Percentiles rank a stretch among this genome's conserved stretches.
Evolutionary conservation across 2,113 vertebrate genomes (phyloP).

Genomic region (Calypte anna): DNA sequence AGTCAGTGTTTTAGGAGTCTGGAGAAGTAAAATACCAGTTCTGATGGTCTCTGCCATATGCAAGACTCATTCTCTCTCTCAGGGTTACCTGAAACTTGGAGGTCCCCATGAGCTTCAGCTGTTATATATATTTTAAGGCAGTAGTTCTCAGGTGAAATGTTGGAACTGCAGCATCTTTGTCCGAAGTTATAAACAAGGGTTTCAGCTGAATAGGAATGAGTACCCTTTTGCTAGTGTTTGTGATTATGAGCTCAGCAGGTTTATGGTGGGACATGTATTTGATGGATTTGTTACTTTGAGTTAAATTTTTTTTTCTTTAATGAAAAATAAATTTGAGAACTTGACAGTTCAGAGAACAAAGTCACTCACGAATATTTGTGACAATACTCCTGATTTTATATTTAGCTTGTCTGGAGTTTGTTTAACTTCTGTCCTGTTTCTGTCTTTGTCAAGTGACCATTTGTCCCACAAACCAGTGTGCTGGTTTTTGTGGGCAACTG

Average conservation of each 20-base stretch:
- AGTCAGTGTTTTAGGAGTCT: not conserved
- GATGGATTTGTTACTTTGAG: rapidly evolving
- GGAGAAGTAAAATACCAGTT: not conserved
- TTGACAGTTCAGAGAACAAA: not conserved
- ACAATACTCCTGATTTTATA: not conserved
- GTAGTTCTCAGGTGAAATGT: not conserved
- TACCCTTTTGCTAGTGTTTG: not conserved
- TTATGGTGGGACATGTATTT: not conserved
- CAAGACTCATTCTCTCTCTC: rapidly evolving
- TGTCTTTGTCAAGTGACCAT: not conserved
- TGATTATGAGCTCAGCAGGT: not conserved
- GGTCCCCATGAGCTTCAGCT: not conserved
- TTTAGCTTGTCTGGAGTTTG: not conserved
- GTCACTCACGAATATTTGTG: not conserved
- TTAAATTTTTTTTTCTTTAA: not conserved
- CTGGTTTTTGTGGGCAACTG: not conserved
- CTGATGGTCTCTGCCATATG: not conserved
- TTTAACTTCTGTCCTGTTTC: rapidly evolving
- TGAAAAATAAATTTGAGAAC: not conserved
- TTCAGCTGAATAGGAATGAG: not conserved
- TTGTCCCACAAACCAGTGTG: rapidly evolving
- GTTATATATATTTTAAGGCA: not conserved
- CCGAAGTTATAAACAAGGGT: not conserved
- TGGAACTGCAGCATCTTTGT: not conserved
- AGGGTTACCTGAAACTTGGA: not conserved